Conservation (phyloP, 2,113 vertebrate genomes). For the Mesoclemmys tuberculata region DNA sequence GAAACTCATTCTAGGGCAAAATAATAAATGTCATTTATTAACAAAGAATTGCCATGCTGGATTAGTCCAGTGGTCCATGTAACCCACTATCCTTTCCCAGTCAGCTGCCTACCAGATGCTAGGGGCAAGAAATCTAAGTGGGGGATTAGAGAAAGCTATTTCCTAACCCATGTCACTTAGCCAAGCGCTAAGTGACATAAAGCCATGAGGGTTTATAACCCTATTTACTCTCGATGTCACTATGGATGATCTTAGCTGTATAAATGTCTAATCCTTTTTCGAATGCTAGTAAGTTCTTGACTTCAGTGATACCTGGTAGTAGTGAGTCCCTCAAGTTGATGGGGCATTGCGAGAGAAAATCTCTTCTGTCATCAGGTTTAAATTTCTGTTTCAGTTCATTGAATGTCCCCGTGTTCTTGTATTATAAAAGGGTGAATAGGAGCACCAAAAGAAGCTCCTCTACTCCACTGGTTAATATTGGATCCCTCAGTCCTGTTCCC, state of each 20-base stretch:
- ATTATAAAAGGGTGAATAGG: not conserved
- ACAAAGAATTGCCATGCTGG: not conserved
- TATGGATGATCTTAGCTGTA: not conserved
- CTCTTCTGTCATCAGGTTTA: not conserved
- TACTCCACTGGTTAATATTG: not conserved
- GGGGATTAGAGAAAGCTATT: not conserved
- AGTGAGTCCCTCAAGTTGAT: not conserved
- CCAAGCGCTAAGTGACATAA: too few species aligned
- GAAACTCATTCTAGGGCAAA: not conserved
- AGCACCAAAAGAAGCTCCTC: too few species aligned
- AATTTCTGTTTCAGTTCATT: not conserved
- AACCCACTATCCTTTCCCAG: not conserved
- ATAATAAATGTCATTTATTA: not conserved
- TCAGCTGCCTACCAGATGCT: too few species aligned
- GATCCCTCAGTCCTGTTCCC: not conserved
- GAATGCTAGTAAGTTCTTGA: not conserved
- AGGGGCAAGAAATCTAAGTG: not conserved
- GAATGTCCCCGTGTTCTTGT: not conserved
- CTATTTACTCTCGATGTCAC: too few species aligned
- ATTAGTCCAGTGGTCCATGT: not conserved
- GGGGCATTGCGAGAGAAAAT: not conserved
- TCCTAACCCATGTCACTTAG: not conserved
- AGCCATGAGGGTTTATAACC: too few species aligned
- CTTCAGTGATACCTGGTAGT: not conserved
- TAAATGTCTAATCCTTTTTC: not conserved